Conservation (phyloP, 1,140 invertebrate species). For the Bombus affinis region DNA sequence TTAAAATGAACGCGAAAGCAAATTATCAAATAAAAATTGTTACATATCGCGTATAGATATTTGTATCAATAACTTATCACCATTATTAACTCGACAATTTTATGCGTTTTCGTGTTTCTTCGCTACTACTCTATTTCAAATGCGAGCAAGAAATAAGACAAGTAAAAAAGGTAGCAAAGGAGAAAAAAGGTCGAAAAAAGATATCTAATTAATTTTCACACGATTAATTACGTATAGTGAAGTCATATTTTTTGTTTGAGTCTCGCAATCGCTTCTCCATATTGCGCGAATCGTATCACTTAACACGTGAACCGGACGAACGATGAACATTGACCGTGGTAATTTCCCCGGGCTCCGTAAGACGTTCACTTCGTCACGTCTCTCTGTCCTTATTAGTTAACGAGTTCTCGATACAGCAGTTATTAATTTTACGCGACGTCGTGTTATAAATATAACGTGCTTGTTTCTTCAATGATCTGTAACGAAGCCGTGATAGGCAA, state of each 20-base stretch:
- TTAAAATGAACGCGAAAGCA: neutral
- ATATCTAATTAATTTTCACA: neutral
- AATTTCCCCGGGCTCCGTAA: conserved; percentile 66
- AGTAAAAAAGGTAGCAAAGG: neutral
- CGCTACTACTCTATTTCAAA: neutral
- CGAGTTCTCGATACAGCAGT: conserved; percentile 4
- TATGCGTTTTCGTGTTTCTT: neutral
- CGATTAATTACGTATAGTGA: neutral
- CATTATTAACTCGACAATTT: neutral
- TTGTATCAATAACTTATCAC: neutral
- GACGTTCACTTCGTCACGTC: conserved; percentile 58
- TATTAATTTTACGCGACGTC: neutral
- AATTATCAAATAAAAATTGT: neutral
- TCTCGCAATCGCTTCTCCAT: conserved; percentile 8
- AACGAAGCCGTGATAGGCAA: neutral
- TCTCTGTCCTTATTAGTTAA: conserved; percentile 15
- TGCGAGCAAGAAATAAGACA: neutral
- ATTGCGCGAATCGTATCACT: conserved; percentile 30
- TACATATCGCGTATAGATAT: neutral
- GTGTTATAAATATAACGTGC: conserved; percentile 1
- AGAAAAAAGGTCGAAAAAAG: neutral
- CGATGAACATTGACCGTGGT: conserved; percentile 72
- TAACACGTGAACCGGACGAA: conserved; percentile 31
- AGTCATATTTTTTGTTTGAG: neutral
- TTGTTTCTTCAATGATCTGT: conserved; percentile 11